Percentiles rank a stretch among this genome's conserved stretches.
Conservation (phyloP, 1,140 invertebrate species). For the Macrobrachium nipponense region DNA sequence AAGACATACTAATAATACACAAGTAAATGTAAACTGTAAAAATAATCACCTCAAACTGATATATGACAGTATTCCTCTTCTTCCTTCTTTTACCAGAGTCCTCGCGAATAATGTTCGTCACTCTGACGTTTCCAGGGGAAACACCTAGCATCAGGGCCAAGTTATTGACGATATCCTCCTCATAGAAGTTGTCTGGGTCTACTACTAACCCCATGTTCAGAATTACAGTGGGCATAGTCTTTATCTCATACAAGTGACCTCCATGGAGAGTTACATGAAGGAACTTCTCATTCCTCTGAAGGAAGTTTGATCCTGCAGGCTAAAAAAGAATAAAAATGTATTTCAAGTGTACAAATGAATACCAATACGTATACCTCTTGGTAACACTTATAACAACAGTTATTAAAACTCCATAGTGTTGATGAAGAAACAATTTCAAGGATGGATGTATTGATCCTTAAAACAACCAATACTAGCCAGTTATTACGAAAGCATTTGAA, state of each 20-base stretch:
- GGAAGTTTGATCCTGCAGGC: constrained; percentile 47
- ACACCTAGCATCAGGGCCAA: constrained; percentile 42
- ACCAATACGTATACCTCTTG: no score
- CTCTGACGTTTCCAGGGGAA: constrained; percentile 29
- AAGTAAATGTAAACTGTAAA: no score
- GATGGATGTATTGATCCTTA: no score
- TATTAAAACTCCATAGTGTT: no score
- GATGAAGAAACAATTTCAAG: no score
- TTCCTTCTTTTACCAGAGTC: constrained; percentile 17
- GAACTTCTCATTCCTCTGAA: constrained; percentile 25
- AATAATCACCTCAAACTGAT: constrained; percentile 9
- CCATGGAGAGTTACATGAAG: constrained; percentile 44
- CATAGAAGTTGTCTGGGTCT: constrained; percentile 50
- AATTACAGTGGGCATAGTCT: constrained; percentile 40
- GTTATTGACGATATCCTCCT: constrained; percentile 42
- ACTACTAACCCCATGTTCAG: constrained; percentile 34
- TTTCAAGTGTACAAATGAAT: no score
- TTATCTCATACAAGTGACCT: constrained; percentile 28
- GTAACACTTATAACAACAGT: no score
- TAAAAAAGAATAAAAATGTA: background rate
- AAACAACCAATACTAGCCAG: no score
- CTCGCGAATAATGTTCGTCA: constrained; percentile 48
- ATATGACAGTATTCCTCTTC: background rate
- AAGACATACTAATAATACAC: no score
- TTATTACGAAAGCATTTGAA: no score